These are phyloP conservation scores for Mycetomoellerius zeteki DNA, from an alignment of 1,140 invertebrate species.

Conservation along the genomic window DNA sequence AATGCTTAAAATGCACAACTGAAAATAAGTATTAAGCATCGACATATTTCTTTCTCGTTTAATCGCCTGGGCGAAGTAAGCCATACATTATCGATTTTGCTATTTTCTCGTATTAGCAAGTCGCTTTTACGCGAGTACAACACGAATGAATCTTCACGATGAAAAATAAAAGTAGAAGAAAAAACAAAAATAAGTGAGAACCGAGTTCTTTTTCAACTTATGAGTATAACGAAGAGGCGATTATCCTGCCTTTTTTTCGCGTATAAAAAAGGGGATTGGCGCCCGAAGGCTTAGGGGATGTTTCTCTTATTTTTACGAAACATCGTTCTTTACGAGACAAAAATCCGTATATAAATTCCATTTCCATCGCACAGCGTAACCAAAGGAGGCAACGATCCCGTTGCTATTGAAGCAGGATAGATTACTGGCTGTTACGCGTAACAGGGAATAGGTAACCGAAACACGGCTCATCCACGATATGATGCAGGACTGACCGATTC, in stretches of 20 bases:
- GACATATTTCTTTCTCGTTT: conserved; percentile 34
- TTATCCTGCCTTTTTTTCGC: conserved; percentile 17
- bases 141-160: conserved; percentile 27
- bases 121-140: neutral
- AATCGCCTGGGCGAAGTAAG: neutral
- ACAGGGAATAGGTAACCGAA: conserved; percentile 41
- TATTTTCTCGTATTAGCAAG: conserved; percentile 2
- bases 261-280: conserved; percentile 27
- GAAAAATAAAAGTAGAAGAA: neutral
- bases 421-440: conserved; percentile 42
- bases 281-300: conserved; percentile 18
- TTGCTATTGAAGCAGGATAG: conserved; percentile 8
- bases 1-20: neutral
- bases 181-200: neutral
- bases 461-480: conserved; percentile 2
- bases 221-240: conserved; percentile 44
- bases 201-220: conserved; percentile 26
- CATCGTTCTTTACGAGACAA: conserved; percentile 19
- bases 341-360: conserved; percentile 47
- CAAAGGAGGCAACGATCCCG: conserved; percentile 33
- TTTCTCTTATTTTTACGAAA: conserved; percentile 42
- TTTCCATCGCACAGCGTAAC: conserved; percentile 22
- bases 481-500: conserved; percentile 46
- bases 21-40: conserved; percentile 2
- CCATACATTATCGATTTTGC: neutral